Evolutionary conservation across 2,797 vertebrate genomes (phyloP), one percentile per base, ranked within the genome.

Genomic region (Neosilurus mollespiculum): DNA sequence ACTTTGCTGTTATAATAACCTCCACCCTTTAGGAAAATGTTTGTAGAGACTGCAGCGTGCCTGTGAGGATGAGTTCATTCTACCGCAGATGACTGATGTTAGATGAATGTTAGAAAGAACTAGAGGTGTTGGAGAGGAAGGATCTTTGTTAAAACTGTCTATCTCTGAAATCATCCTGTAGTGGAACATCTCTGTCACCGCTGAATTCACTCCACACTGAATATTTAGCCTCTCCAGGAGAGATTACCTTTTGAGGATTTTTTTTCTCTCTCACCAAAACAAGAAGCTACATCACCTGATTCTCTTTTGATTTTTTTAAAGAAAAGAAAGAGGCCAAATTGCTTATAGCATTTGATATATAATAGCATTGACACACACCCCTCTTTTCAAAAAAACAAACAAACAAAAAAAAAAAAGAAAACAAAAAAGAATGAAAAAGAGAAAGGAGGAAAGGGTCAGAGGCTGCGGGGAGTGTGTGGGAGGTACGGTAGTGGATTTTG

Each of bases 401-500:
- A 43, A 43, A 43, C 6, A 2, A 4, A 18, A 79, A 9, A 67
- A 61, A n/a, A 14, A 54, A 66, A 34, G 54, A 65, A 67, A 54
- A n/a, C 10, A 54, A 66, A 34, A 24, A 65, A 70, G 49, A 88
- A 71, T 73, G 79, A 80, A 37, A 51, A 51, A 75, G 54, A 78
- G 66, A 24, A 43, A 26, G 62, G 26, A 2, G 11, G 43, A 72
- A 24, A 69, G 77, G 77, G 59, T 73, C 43, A 80, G 15, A 51
- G 76, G 65, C 65, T 83, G 30, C 37, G 12, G 65, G 80, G 66
- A 37, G 26, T 81, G 80, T 76, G 80, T 18, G 81, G 81, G 78
- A 79, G 81, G 81, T 77, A 70, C 34, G 56, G 66, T 53, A 82
- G 66, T 34, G 56, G 86, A 86, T 82, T 80, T 80, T 80, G 82